Percentiles rank a stretch among this genome's conserved stretches.
phyloP scores from a whole-genome alignment of 2,888 invertebrate species.

The Drosophila meridiana region DNA sequence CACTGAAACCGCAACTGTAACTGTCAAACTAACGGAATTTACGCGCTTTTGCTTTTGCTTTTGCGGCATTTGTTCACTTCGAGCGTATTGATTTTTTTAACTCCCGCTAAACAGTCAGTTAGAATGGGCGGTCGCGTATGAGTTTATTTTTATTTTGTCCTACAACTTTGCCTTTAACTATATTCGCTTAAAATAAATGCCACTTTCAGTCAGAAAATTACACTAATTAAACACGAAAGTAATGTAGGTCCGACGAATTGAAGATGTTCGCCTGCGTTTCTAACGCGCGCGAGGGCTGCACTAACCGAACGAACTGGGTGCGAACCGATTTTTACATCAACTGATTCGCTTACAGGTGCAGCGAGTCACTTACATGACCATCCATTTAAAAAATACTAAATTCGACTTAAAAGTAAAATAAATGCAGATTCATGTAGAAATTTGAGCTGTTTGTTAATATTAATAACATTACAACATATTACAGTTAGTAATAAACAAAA shows the following conservation, averaged over 20 bases:
- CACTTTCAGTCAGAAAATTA: slow-evolving; percentile 44
- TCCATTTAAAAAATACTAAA: not conserved
- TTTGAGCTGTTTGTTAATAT: not conserved
- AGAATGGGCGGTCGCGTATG: not conserved
- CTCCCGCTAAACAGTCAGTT: slow-evolving; percentile 27
- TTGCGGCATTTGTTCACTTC: slow-evolving; percentile 36
- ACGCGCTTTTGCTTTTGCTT: slow-evolving; percentile 53
- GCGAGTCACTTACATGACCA: not conserved
- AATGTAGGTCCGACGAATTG: slow-evolving; percentile 6
- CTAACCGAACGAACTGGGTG: not conserved
- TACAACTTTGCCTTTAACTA: not conserved
- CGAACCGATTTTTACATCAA: not conserved
- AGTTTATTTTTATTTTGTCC: not conserved
- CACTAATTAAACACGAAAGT: slow-evolving; percentile 20
- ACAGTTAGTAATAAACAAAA: not conserved
- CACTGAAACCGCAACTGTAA: slow-evolving; percentile 53
- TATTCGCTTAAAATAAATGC: slow-evolving; percentile 5
- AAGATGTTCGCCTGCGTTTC: slow-evolving; percentile 36
- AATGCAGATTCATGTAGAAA: not conserved
- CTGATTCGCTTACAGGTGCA: not conserved
- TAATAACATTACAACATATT: not conserved
- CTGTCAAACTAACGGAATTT: slow-evolving; percentile 79
- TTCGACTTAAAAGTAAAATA: too few species aligned
- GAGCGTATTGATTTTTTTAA: slow-evolving; percentile 63
- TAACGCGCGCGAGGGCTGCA: slow-evolving; percentile 54